These are phyloP conservation scores for Oceanodroma tethys DNA, from an alignment of 2,113 vertebrate species.

Conservation along the genomic window DNA sequence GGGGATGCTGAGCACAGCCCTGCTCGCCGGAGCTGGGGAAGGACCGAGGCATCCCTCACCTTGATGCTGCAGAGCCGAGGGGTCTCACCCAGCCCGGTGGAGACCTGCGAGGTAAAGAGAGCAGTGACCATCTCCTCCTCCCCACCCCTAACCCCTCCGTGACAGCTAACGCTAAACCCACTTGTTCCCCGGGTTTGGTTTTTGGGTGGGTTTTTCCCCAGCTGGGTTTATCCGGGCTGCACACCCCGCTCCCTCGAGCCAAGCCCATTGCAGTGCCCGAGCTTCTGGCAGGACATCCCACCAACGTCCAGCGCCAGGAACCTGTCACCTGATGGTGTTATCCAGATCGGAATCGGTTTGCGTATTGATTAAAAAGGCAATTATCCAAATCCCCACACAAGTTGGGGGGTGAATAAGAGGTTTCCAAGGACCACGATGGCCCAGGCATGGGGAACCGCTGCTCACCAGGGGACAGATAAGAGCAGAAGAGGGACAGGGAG, in stretches of 20 bases:
- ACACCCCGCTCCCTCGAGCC: accelerated
- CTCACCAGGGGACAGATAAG: not conserved
- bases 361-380: not conserved
- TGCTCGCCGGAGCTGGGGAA: accelerated
- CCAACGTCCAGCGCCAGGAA: accelerated
- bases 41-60: constrained; percentile 50
- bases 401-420: not conserved
- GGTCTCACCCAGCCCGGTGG: constrained; percentile 55
- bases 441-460: not conserved
- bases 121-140: not conserved
- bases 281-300: not conserved
- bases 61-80: constrained; percentile 78
- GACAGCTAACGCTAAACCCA: accelerated
- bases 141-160: not conserved
- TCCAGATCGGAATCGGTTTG: accelerated
- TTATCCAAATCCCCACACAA: not conserved
- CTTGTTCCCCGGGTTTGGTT: not conserved
- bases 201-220: not conserved
- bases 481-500: not conserved
- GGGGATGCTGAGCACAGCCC: not conserved
- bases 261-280: accelerated
- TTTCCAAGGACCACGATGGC: not conserved
- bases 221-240: not conserved
- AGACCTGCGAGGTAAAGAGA: constrained; percentile 36
- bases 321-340: accelerated